Base-by-base conservation (phyloP, 1,140 invertebrate species). In the Aradophagus sp. region DNA sequence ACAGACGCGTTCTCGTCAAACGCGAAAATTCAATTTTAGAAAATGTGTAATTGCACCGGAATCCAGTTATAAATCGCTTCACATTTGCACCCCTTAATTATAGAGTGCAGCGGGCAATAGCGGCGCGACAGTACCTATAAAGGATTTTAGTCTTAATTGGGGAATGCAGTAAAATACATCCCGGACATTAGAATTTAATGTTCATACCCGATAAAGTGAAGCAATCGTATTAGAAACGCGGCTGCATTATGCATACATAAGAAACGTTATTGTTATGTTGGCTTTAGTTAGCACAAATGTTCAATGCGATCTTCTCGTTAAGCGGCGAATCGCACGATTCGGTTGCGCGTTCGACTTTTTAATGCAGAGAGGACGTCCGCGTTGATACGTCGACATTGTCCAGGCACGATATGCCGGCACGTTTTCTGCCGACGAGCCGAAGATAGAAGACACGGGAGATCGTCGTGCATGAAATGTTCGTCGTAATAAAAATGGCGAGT, bases 121-220 rank as follows among this genome's bases (percentile, higher is more conserved):
- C 29, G 29, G 29, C 38, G 50, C 42, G 27, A 19, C 34, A 48
- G 44, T 32, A 45, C 50, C 53, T 31, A 44, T 74, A 74, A 67
- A 77, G 50, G 66, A 67, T 63, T 65, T 63, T 67, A 61, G 10
- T 12, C 53, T 71, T 77, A 72, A 75, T 77, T 75, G 63, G 66
- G 67, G 73, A 77, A 73, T 75, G 38, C 42, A 67, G 48, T 74
- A 65, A 74, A 72, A 58, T 69, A 70, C 47, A 50, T 63, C 44
- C 26, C 38, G 27, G 36, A 44, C 27, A 47, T 62, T 71, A 58
- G 53, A 53, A 65, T 61, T 53, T 59, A 59, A 65, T 59, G 34
- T 36, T 39, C 17, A 39, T 41, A 50, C 20, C 50, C 50, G 32
- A 39, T 20, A 44, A 50, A 70, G 15, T 36, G 23, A 50, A 38